These are phyloP conservation scores for Samia ricini DNA, from an alignment of 1,140 invertebrate species.

Conservation along the genomic window DNA sequence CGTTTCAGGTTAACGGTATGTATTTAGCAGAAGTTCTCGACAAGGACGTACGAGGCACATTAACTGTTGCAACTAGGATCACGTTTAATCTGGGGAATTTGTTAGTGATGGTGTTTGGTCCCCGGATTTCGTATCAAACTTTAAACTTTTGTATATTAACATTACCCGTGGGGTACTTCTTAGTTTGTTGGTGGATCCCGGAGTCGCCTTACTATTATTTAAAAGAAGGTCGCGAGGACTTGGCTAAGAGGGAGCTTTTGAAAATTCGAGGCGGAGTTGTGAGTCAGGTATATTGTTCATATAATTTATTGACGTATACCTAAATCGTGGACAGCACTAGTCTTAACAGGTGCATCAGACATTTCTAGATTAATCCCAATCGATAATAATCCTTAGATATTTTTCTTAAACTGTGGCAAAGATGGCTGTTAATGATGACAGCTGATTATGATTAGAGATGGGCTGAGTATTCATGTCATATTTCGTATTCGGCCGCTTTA, in stretches of 20 bases:
- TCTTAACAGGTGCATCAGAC: too few relatives aligned
- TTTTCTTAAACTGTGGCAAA: too few relatives aligned
- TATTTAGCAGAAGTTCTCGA: conserved; percentile 85
- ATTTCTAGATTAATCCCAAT: too few relatives aligned
- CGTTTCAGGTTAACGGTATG: conserved; percentile 77
- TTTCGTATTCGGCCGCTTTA: too few relatives aligned
- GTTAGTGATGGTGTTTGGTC: conserved; percentile 73
- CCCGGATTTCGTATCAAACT: conserved; percentile 66
- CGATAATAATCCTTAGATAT: too few relatives aligned
- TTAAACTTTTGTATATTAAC: conserved; percentile 68
- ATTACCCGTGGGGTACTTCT: conserved; percentile 76
- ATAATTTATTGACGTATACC: too few relatives aligned
- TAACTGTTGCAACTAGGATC: conserved; percentile 81
- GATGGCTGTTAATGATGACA: too few relatives aligned
- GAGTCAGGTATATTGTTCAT: neutral
- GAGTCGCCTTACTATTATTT: conserved; percentile 87
- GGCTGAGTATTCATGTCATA: too few relatives aligned
- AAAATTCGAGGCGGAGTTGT: conserved; percentile 46
- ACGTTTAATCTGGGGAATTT: conserved; percentile 82
- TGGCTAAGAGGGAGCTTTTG: conserved; percentile 54
- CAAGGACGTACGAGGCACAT: conserved; percentile 80
- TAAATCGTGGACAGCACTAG: too few relatives aligned
- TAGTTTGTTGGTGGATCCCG: conserved; percentile 82
- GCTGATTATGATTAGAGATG: too few relatives aligned
- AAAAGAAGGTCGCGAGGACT: conserved; percentile 73